Evolutionary conservation across 2,888 invertebrate genomes (phyloP).

Genomic region (Agrenia bidenticulata): DNA sequence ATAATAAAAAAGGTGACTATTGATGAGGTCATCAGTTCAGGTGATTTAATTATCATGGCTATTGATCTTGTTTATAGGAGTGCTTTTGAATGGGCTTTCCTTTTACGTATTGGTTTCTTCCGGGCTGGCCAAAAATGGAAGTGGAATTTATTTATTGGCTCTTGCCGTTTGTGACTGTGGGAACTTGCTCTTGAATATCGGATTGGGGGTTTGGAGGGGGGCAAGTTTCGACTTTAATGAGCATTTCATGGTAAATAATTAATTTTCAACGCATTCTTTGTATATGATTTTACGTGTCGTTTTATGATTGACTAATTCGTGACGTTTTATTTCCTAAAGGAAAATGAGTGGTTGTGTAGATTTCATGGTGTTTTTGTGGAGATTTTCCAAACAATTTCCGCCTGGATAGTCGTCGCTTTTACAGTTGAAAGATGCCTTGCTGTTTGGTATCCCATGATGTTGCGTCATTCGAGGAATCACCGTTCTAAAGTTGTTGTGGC

Average conservation of each 20-base stretch:
- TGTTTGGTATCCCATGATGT: slow-evolving; percentile 48
- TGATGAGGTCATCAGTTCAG: too few relatives aligned
- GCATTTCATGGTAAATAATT: slow-evolving; percentile 55
- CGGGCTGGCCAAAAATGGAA: slow-evolving; percentile 55
- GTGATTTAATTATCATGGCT: too few relatives aligned
- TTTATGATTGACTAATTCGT: neutral
- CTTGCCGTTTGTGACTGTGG: slow-evolving; percentile 57
- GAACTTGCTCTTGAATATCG: slow-evolving; percentile 56
- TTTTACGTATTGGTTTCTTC: slow-evolving; percentile 55
- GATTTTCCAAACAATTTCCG: slow-evolving; percentile 56
- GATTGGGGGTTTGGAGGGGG: slow-evolving; percentile 55
- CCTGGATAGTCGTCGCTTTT: slow-evolving; percentile 57
- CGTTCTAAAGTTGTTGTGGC: slow-evolving; percentile 39
- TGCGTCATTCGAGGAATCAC: slow-evolving; percentile 26
- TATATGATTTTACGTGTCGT: too few relatives aligned
- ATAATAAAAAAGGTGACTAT: neutral
- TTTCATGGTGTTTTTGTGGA: slow-evolving; percentile 52
- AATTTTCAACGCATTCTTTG: neutral
- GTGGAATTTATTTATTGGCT: slow-evolving; percentile 56
- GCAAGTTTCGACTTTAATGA: slow-evolving; percentile 54
- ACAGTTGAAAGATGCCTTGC: slow-evolving; percentile 55
- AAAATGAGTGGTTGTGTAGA: slow-evolving; percentile 51
- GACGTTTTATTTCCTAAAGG: slow-evolving; percentile 33
- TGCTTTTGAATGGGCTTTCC: slow-evolving; percentile 55
- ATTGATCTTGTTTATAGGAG: slow-evolving; percentile 54